phyloP scores from a whole-genome alignment of 2,797 vertebrate genomes.

The Pogonophryne albipinna region DNA sequence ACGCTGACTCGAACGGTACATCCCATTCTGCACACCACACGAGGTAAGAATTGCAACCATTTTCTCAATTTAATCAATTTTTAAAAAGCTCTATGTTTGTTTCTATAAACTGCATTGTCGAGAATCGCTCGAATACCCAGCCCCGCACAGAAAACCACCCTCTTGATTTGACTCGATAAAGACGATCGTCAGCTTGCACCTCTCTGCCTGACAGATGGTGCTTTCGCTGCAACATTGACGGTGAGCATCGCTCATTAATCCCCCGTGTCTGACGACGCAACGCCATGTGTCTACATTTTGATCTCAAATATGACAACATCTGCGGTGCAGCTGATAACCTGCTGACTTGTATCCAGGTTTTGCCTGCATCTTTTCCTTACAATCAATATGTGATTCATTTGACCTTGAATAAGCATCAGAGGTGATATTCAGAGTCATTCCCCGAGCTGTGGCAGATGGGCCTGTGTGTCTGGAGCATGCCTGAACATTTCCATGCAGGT shows the following conservation, averaged over 20 bases:
- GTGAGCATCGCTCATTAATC: conserved; percentile 37
- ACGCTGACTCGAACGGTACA: not conserved
- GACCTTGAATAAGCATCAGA: conserved; percentile 76
- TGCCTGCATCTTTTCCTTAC: conserved; percentile 1
- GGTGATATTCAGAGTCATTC: conserved; percentile 53
- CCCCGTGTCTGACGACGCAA: conserved; percentile 32
- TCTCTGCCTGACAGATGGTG: conserved; percentile 48
- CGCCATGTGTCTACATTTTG: conserved; percentile 28
- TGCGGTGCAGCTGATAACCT: conserved; percentile 1
- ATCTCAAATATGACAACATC: not conserved
- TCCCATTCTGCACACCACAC: not conserved
- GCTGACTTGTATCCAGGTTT: not conserved
- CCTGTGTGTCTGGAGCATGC: conserved; percentile 28
- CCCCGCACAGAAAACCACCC: no score
- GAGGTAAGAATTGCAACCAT: conserved; percentile 56
- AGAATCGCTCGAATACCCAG: not conserved
- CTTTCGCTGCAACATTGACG: conserved; percentile 43
- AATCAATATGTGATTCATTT: conserved; percentile 42
- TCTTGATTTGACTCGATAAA: not conserved
- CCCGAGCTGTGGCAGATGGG: conserved; percentile 19
- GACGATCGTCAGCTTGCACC: conserved; percentile 16
- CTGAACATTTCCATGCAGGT: conserved; percentile 40
- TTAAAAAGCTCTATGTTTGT: not conserved
- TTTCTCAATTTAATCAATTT: not conserved
- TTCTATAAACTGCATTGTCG: not conserved